Evolutionary conservation across 1,140 invertebrate species (phyloP), one percentile per base, ranked within the genome.

Genomic region (Physella acuta): DNA sequence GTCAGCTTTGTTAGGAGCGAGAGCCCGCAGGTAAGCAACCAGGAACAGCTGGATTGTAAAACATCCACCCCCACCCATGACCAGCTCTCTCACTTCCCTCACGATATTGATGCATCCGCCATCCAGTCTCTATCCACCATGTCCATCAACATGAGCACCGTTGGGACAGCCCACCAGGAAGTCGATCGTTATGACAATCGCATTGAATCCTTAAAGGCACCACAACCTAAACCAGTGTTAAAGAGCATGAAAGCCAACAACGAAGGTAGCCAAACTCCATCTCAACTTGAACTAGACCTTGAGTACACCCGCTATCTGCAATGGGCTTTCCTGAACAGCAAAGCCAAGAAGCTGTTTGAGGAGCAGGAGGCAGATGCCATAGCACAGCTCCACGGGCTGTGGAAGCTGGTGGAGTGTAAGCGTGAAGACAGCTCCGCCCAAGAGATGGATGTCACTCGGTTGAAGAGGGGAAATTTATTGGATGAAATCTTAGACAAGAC

Each of bases 321-420:
- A 72, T 79, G 76, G 74, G 51, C 73, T 4, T 81, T 74, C 55
- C 72, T 81, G 11, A 68, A 72, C 44, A 62, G 70, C 14, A 75
- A 75, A 37, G 69, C 73, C 17, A 72, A 70, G 36, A 76, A 72
- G 58, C 62, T 60, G 3, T 65, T 76, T 24, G 70, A 76, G 52
- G 75, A 78, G 34, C 77, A 79, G 52, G 79, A 81, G 59, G 74
- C 75, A 62, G 64, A 74, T 63, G 74, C 73, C 20, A 77, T 75
- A 73, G 75, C 76, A 26, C 76, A 77, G 51, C 62, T 79, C 14
- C 62, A 67, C 52, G 71, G 63, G 14, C 58, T 79, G 3, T 70
- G 76, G 68, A 63, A 75, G 59, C 71, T 76, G 31, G 66, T 76
- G n/a, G 73, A 77, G 52, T 66, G 61, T 24, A 66, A 75, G 31